Evolutionary conservation across 2,797 vertebrate species (phyloP).

Genomic region (Sebastes flavidus): DNA sequence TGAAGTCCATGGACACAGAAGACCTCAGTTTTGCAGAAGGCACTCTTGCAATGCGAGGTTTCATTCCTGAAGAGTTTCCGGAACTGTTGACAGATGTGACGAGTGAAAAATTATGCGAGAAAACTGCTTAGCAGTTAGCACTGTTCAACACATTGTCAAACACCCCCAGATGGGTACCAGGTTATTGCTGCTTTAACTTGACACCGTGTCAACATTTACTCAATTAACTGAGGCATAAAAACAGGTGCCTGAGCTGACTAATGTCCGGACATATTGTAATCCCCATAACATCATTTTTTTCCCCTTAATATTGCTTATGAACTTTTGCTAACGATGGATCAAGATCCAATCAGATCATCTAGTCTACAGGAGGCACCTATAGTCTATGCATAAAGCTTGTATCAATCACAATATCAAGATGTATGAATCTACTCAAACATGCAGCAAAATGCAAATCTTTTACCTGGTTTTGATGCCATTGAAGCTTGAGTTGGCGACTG

Average conservation of each 20-base stretch:
- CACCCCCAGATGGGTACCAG: background rate
- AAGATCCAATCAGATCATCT: background rate
- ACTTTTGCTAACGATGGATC: background rate
- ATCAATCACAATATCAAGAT: background rate
- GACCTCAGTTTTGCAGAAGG: constrained; percentile 79
- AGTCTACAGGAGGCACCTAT: background rate
- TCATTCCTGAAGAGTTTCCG: constrained; percentile 63
- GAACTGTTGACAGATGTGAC: constrained; percentile 63
- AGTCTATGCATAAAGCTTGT: background rate
- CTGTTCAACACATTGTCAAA: background rate
- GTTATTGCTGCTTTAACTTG: background rate
- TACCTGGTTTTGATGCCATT: constrained; percentile 74
- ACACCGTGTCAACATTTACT: background rate
- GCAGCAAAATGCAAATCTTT: background rate
- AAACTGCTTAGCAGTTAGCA: background rate
- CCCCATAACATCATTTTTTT: background rate
- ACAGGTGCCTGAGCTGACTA: background rate
- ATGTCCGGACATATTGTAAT: background rate
- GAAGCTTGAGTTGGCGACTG: constrained; percentile 65
- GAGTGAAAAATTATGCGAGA: constrained; percentile 27
- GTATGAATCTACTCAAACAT: background rate
- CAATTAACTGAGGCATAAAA: background rate
- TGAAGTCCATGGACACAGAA: constrained; percentile 72
- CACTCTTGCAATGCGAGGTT: constrained; percentile 67
- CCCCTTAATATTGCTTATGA: background rate